These are phyloP conservation scores for Oscheius sp. DNA, from an alignment of 1,140 invertebrate species.

Conservation along the genomic window DNA sequence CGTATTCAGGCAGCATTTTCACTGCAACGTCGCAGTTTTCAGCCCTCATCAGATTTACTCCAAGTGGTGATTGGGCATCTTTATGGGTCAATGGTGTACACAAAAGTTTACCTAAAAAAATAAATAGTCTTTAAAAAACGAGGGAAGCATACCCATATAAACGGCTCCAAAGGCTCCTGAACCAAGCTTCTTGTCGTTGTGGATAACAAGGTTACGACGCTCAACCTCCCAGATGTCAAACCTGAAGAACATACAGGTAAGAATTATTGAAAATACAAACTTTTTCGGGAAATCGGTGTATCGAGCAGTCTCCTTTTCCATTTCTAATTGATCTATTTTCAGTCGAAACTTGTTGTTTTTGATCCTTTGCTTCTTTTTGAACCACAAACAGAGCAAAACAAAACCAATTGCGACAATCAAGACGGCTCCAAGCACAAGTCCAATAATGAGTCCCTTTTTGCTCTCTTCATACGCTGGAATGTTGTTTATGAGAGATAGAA, in stretches of 20 bases:
- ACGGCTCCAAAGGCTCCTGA: constrained; percentile 56
- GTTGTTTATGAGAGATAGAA: no score
- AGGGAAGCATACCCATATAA: constrained; percentile 34
- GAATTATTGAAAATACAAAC: constrained; percentile 24
- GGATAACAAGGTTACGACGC: constrained; percentile 56
- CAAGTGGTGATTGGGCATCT: constrained; percentile 55
- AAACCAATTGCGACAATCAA: constrained; percentile 38
- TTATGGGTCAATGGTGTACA: constrained; percentile 48
- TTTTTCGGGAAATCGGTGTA: constrained; percentile 57
- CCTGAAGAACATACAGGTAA: constrained; percentile 29
- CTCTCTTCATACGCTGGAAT: background rate
- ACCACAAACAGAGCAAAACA: constrained; percentile 28
- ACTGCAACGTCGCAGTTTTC: constrained; percentile 62
- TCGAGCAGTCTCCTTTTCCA: constrained; percentile 34
- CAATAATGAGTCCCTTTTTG: constrained; percentile 25
- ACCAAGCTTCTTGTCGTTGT: constrained; percentile 58
- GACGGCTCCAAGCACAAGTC: constrained; percentile 24
- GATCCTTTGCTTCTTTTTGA: constrained; percentile 28
- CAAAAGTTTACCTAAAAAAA: constrained; percentile 48
- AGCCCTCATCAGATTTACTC: constrained; percentile 59
- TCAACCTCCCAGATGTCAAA: constrained; percentile 58
- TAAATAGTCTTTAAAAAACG: background rate
- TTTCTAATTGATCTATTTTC: constrained; percentile 28
- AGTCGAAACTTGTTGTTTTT: constrained; percentile 43
- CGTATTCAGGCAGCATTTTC: constrained; percentile 63